A percentile compares a stretch with the other conserved stretches of the same genome.
phyloP scores from a whole-genome alignment of 2,888 invertebrate genomes.

The Mycogona germanica region DNA sequence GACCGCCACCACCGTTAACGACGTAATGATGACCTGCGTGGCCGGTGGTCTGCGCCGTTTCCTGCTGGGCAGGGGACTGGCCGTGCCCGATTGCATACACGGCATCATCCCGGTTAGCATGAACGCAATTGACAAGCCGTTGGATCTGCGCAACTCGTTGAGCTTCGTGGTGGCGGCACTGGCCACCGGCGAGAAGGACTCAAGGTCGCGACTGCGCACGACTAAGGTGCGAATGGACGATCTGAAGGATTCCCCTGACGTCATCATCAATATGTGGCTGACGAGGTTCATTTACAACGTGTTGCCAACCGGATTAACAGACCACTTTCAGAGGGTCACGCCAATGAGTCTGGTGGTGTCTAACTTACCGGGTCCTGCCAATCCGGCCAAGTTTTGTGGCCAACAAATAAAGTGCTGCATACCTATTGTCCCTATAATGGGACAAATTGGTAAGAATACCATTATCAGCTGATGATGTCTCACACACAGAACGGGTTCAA shows the following conservation, averaged over 20 bases:
- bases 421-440: slow-evolving; percentile 6
- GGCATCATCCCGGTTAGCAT: slow-evolving; percentile 5
- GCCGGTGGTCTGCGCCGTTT: slow-evolving; percentile 4
- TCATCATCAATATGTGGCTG: slow-evolving; percentile 6
- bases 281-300: background rate
- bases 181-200: slow-evolving; percentile 1
- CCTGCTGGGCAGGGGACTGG: background rate
- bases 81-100: background rate
- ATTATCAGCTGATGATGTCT: too few species aligned
- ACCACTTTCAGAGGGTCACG: background rate
- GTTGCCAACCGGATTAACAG: background rate
- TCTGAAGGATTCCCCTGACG: slow-evolving; percentile 1
- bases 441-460: slow-evolving; percentile 4
- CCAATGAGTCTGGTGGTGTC: slow-evolving; percentile 11
- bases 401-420: background rate
- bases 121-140: background rate
- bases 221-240: slow-evolving; percentile 9
- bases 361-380: slow-evolving; percentile 5
- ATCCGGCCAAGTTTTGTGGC: background rate
- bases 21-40: slow-evolving; percentile 7
- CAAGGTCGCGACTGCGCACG: background rate
- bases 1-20: slow-evolving; percentile 6
- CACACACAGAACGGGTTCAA: background rate
- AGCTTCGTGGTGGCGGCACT: slow-evolving; percentile 7
- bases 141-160: slow-evolving; percentile 1